phyloP scores from a whole-genome alignment of 2,797 vertebrate genomes.

The Eulemur albifrons region DNA sequence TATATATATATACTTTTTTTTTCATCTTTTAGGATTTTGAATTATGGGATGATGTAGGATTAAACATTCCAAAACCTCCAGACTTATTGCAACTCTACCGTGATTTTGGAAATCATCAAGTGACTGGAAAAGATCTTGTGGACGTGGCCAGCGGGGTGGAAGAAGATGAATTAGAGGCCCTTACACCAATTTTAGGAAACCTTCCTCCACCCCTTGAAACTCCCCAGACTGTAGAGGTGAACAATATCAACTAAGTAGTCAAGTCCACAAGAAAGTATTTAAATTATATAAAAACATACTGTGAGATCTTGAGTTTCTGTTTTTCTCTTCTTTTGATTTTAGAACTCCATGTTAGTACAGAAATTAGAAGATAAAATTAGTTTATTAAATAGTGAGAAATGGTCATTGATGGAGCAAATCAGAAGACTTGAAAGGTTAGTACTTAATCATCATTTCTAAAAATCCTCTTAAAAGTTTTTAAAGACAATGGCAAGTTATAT shows the following conservation, averaged over 20 bases:
- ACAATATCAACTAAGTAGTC: not conserved
- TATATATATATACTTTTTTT: not conserved
- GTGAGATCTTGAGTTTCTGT: slow-evolving; percentile 42
- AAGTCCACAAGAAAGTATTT: not conserved
- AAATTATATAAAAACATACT: not conserved
- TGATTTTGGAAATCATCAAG: slow-evolving; percentile 91
- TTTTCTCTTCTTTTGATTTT: slow-evolving; percentile 81
- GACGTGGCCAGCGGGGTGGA: slow-evolving; percentile 92
- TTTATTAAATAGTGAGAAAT: slow-evolving; percentile 94
- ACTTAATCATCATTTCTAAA: slow-evolving; percentile 40
- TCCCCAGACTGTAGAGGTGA: slow-evolving; percentile 84
- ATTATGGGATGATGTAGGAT: slow-evolving; percentile 98
- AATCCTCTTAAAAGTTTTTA: not conserved
- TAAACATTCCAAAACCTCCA: slow-evolving; percentile 98
- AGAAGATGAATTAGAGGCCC: slow-evolving; percentile 88
- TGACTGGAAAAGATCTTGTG: slow-evolving; percentile 86
- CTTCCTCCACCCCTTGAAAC: slow-evolving; percentile 79
- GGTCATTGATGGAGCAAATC: slow-evolving; percentile 94
- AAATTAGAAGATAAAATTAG: slow-evolving; percentile 97
- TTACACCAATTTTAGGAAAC: slow-evolving; percentile 79
- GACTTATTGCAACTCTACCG: slow-evolving; percentile 96
- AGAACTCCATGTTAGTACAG: slow-evolving; percentile 93
- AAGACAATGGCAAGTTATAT: not conserved
- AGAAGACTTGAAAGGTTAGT: slow-evolving; percentile 95
- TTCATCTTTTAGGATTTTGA: slow-evolving; percentile 93